A percentile compares a stretch with the other conserved stretches of the same genome.
Conservation (phyloP, 2,113 vertebrate species). For the Dipodomys stephensi region DNA sequence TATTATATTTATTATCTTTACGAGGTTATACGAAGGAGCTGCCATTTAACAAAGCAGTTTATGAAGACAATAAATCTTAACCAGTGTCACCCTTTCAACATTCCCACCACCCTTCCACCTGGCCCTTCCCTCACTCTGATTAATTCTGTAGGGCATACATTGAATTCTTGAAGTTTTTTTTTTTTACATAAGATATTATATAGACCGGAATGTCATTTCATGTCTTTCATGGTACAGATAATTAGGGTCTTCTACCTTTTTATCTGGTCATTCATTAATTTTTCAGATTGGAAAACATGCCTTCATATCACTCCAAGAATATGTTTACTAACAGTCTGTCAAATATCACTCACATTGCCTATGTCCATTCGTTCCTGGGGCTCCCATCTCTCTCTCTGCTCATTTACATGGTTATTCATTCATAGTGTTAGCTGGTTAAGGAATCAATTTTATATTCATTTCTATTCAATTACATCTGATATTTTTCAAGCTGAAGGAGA, state of each 20-base stretch:
- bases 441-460: neutral
- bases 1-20: too few relatives aligned
- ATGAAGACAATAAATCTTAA: too few relatives aligned
- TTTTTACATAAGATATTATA: neutral
- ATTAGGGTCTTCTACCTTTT: neutral
- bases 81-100: too few relatives aligned
- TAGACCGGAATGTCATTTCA: neutral
- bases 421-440: neutral
- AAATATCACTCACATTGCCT: neutral
- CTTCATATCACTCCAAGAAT: neutral
- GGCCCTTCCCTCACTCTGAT: too few relatives aligned
- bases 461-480: conserved; percentile 28
- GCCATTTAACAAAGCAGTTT: too few relatives aligned
- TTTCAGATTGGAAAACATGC: neutral
- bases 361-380: neutral
- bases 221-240: neutral
- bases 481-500: conserved; percentile 9
- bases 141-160: neutral
- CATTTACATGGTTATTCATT: neutral
- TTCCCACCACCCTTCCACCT: too few relatives aligned
- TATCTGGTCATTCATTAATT: neutral
- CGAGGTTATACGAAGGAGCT: too few relatives aligned
- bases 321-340: neutral
- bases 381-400: neutral
- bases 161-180: neutral